Base-by-base conservation (phyloP, 2,797 vertebrate species). In the Ctenochaetus hawaiiensis region DNA sequence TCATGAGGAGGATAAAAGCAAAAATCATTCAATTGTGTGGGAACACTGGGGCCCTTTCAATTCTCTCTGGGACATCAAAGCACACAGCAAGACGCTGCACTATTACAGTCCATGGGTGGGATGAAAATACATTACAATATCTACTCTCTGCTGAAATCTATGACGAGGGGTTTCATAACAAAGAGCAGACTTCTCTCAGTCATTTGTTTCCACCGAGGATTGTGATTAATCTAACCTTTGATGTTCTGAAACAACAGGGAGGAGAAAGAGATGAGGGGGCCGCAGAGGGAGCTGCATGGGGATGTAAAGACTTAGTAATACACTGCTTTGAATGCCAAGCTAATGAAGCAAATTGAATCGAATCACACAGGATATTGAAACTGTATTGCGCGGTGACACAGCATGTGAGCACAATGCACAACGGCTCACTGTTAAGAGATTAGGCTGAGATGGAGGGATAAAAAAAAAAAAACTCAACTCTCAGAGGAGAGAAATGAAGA, bases 31-130 rank as follows among this genome's bases (percentile, higher is more conserved):
- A 84, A 80, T 87, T 85, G 77, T 86, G 71, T 72, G 72, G 74
- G 71, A 88, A 88, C 81, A 81, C 74, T 72, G 54, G 60, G 80
- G 61, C 64, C 51, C 80, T 85, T 89, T 89, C 75, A 77, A 82
- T 87, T 86, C 84, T 82, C 79, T 53, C 72, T 78, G 84, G 85
- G 88, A 88, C 87, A 82, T 91, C 90, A 91, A 92, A 89, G 91
- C 71, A 61, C 87, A 65, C 82, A 88, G 84, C 78, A 70, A 84
- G 90, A 90, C 30, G 8, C 80, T 37, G 68, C 81, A 39, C 87
- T 82, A 81, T 89, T 89, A 86, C 60, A 72, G 80, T 84, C 82
- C 76, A 82, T 67, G 81, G 85, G 80, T 91, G 87, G 85, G 81
- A 88, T 81, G 78, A 64, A 87, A 90, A 89, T 77, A 82, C 75